Evolutionary conservation across 30 jellyfish, hydroid and myxozoan species (phyloP).

Genomic region (Turritopsis dohrnii): DNA sequence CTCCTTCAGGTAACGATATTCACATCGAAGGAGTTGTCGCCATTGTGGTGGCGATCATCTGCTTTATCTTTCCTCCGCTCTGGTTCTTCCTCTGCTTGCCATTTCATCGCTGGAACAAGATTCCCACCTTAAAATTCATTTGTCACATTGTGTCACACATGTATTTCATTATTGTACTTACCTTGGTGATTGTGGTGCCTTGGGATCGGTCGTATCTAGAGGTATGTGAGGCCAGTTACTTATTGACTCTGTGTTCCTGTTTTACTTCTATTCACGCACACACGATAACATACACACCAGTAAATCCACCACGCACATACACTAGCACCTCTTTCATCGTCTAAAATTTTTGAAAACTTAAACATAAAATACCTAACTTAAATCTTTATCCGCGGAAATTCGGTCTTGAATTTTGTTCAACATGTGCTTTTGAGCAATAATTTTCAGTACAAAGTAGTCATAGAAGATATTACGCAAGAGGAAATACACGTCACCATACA

Average conservation of each 20-base stretch:
- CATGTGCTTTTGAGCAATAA: neutral
- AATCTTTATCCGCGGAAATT: neutral
- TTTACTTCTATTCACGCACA: neutral
- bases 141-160: conserved; percentile 85
- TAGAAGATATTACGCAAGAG: neutral
- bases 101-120: conserved; percentile 76
- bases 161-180: conserved; percentile 51
- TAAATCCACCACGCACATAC: neutral
- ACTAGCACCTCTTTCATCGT: neutral
- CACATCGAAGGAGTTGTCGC: conserved; percentile 22
- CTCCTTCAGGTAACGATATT: conserved; percentile 20
- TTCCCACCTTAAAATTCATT: conserved; percentile 85
- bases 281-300: neutral
- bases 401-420: neutral
- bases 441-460: neutral
- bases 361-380: too few species aligned
- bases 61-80: conserved; percentile 83
- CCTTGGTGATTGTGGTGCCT: conserved; percentile 78
- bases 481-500: neutral
- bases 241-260: neutral
- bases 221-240: conserved; percentile 14
- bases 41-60: conserved; percentile 33
- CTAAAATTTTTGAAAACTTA: neutral
- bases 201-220: conserved; percentile 83
- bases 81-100: conserved; percentile 92